phyloP scores from a whole-genome alignment of 2,113 vertebrate species.

The Atherinomorus stipes region DNA sequence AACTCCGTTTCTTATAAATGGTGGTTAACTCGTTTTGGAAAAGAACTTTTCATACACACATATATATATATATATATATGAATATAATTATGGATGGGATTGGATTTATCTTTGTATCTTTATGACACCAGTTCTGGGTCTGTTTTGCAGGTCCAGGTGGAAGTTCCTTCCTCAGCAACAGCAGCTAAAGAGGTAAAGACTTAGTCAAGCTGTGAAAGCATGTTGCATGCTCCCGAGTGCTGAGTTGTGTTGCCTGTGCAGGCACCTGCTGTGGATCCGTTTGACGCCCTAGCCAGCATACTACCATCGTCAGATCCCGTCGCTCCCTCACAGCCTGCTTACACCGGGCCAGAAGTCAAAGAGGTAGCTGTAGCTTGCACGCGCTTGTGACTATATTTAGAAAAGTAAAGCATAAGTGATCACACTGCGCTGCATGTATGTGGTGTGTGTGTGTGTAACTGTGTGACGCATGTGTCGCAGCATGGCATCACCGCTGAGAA shows the following conservation, averaged over 20 bases:
- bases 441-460: conserved; percentile 38
- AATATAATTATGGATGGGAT: too few relatives aligned
- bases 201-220: conserved; percentile 18
- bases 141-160: conserved; percentile 76
- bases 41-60: too few relatives aligned
- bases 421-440: conserved; percentile 35
- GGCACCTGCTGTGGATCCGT: conserved; percentile 70
- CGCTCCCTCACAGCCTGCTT: conserved; percentile 46
- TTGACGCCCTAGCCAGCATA: conserved; percentile 75
- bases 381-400: not conserved
- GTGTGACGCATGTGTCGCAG: conserved; percentile 72
- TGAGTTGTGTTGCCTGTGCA: conserved; percentile 69
- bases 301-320: conserved; percentile 67
- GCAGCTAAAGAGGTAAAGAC: conserved; percentile 68
- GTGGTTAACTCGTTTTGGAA: too few relatives aligned
- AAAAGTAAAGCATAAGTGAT: not conserved
- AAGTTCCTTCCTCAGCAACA: conserved; percentile 58
- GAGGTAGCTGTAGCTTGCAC: conserved; percentile 67
- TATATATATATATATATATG: too few relatives aligned
- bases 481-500: conserved; percentile 34
- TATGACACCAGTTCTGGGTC: conserved; percentile 32
- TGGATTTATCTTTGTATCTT: not conserved
- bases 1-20: too few relatives aligned
- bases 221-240: conserved; percentile 43
- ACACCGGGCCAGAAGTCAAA: conserved; percentile 77